Percentiles rank a stretch among this genome's conserved stretches.
Evolutionary conservation across 2,797 vertebrate genomes (phyloP).

Genomic region (Cynodonichthys magdalenae): DNA sequence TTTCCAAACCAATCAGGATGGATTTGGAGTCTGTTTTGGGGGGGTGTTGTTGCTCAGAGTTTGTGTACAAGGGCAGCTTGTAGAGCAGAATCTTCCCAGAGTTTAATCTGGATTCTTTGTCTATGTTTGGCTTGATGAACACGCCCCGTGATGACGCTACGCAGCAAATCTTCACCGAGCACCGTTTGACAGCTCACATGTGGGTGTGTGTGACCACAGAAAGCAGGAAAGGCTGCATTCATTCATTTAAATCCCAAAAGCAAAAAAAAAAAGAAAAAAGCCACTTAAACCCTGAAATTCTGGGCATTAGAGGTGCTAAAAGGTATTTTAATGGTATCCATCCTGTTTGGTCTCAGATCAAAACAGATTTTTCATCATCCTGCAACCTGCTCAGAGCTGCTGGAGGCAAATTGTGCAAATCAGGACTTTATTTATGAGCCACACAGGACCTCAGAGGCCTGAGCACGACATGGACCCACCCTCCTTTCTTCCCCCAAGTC

Average conservation of each 20-base stretch:
- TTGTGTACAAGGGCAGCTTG: slow-evolving; percentile 36
- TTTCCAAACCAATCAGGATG: slow-evolving; percentile 46
- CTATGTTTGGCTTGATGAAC: slow-evolving; percentile 25
- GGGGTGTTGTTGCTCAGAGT: slow-evolving; percentile 9
- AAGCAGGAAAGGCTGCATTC: slow-evolving; percentile 9
- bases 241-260: neutral
- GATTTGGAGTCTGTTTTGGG: slow-evolving; percentile 16
- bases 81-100: slow-evolving; percentile 26
- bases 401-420: slow-evolving; percentile 72
- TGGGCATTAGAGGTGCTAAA: neutral
- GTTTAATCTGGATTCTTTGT: slow-evolving; percentile 31
- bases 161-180: slow-evolving; percentile 47
- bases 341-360: slow-evolving; percentile 6
- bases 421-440: slow-evolving; percentile 79
- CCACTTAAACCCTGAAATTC: neutral
- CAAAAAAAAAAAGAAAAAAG: neutral
- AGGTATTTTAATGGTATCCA: neutral
- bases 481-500: slow-evolving; percentile 53
- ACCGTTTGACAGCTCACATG: slow-evolving; percentile 66
- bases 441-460: slow-evolving; percentile 60
- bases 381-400: slow-evolving; percentile 26
- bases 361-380: slow-evolving; percentile 30
- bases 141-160: slow-evolving; percentile 22
- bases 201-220: slow-evolving; percentile 46
- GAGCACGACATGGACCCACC: slow-evolving; percentile 52